These are phyloP conservation scores for Tenualosa ilisha DNA, from an alignment of 2,797 vertebrate species.

Conservation along the genomic window DNA sequence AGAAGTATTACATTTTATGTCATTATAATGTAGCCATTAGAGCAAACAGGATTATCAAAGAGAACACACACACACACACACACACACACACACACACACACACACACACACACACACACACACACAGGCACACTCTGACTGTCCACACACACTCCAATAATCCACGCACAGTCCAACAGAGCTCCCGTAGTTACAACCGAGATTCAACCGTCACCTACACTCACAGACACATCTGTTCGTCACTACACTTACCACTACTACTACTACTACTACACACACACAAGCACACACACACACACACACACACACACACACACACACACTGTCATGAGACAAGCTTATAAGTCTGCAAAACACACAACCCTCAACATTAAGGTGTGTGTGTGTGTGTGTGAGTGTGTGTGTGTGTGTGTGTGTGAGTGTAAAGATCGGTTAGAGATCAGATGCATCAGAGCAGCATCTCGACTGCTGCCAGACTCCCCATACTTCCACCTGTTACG, in stretches of 20 bases:
- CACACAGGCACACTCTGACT: too few relatives aligned
- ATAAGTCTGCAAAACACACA: too few relatives aligned
- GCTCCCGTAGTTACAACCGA: too few relatives aligned
- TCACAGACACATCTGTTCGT: too few relatives aligned
- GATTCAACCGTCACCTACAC: too few relatives aligned
- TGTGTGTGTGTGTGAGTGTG: not conserved
- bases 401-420: not conserved
- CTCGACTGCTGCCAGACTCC: not conserved
- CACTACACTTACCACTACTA: not conserved
- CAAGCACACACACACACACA: not conserved
- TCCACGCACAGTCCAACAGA: too few relatives aligned
- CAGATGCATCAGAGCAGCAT: slow-evolving; percentile 7
- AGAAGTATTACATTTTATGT: not conserved
- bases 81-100: too few relatives aligned
- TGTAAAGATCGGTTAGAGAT: not conserved
- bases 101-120: too few relatives aligned
- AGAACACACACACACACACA: not conserved
- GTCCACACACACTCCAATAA: too few relatives aligned
- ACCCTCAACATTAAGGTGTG: too few relatives aligned
- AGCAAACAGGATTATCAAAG: slow-evolving; percentile 6
- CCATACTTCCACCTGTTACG: slow-evolving; percentile 46
- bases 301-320: slow-evolving; percentile 5
- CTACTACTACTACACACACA: not conserved
- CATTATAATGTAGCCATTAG: not conserved
- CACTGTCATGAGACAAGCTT: not conserved